Base-by-base conservation (phyloP, 2,797 vertebrate genomes). In the Benthosema pterotum region DNA sequence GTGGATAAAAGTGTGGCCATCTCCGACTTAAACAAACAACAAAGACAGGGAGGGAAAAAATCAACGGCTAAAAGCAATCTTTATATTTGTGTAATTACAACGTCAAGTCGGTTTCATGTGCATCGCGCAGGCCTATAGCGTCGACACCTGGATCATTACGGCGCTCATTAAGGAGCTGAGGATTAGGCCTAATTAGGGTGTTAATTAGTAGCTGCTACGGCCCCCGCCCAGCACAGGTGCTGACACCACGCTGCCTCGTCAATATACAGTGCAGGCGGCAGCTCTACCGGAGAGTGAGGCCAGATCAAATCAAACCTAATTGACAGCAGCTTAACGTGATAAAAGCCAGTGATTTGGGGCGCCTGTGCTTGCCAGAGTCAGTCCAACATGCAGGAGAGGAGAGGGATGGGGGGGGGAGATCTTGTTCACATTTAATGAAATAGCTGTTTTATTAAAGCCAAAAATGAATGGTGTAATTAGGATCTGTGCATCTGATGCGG, bases 281-380 rank as follows among this genome's bases (percentile, higher is more conserved):
- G 84, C 74, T 67, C 28, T 65, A 65, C 65, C 55, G 57, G 28
- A n/a, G 74, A 67, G 55, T 82, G 66, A 57, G 66, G 65, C 57
- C 47, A 69, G 77, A 91, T 91, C 86, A 92, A 90, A 91, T 79
- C 72, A 83, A 83, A 78, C 70, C 74, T 89, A 91, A 91, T 87
- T 86, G 86, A 88, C 81, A 79, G 80, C 82, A 84, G 85, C 83
- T 89, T 90, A 88, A 82, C 86, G 80, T 88, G 80, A 86, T 86
- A 78, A 87, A 74, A 71, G 79, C 63, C 65, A 71, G 82, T 82
- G 82, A 89, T 79, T 80, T 72, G 78, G 74, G 71, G 76, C 76
- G 77, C 65, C 66, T 71, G 63, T 43, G 73, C 71, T 76, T 69
- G 52, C 62, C 70, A 83, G 76, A 81, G 82, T 83, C 47, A 66